Evolutionary conservation across 2,888 invertebrate genomes (phyloP).

Genomic region (Nomada ruficornis): DNA sequence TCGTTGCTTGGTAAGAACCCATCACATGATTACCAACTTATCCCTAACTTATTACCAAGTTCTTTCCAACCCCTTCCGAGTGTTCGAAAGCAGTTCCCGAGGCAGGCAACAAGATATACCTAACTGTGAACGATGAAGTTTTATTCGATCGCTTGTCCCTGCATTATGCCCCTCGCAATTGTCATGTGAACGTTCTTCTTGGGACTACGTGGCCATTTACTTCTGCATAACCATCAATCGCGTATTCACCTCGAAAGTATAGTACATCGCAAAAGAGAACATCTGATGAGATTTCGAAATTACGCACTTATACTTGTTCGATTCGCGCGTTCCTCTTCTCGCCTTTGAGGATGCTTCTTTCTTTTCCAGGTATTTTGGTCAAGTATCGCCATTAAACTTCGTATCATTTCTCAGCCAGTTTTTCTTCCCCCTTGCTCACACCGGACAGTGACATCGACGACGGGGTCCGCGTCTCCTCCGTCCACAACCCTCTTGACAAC

Average conservation of each 20-base stretch:
- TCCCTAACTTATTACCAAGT: too few species aligned
- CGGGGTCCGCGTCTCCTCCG: constrained; percentile 29
- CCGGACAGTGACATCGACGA: constrained; percentile 28
- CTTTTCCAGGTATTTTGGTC: constrained; percentile 58
- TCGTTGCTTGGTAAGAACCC: constrained; percentile 25
- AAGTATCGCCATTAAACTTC: constrained; percentile 59
- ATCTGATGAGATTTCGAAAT: constrained; percentile 36
- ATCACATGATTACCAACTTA: constrained; percentile 34
- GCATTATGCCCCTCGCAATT: not conserved
- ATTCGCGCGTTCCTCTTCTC: constrained; percentile 5
- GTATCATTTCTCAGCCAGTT: constrained; percentile 57
- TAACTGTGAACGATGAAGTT: constrained; percentile 36
- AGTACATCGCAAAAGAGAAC: constrained; percentile 13
- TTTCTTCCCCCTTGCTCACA: constrained; percentile 9
- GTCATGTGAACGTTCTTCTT: not conserved
- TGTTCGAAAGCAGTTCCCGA: constrained; percentile 27
- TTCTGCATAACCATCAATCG: constrained; percentile 26
- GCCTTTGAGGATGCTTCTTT: constrained; percentile 49
- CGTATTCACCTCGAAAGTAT: constrained; percentile 26
- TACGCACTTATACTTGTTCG: constrained; percentile 45
- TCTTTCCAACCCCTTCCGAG: constrained; percentile 17
- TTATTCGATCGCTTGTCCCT: constrained; percentile 29
- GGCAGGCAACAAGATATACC: constrained; percentile 3
- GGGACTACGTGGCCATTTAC: not conserved
- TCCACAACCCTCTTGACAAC: constrained; percentile 26